Evolutionary conservation across 2,797 vertebrate species (phyloP), one percentile per base, ranked within the genome.

Genomic region (Lycodopsis pacificus): DNA sequence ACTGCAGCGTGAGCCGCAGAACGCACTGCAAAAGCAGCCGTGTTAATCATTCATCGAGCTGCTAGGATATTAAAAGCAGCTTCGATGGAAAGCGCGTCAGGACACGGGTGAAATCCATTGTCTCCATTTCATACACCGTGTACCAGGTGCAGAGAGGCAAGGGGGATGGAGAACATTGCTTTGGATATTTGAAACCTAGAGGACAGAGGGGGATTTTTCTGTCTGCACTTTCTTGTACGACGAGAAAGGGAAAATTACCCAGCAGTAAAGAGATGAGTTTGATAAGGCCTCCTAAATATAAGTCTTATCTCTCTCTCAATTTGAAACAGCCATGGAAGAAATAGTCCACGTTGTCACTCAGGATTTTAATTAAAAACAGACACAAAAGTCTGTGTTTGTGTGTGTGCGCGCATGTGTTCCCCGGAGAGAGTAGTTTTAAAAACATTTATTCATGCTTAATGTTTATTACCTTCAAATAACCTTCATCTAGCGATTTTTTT

Each of bases 331-430:
- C 87, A 80, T 53, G 64, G 92, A 87, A 90, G 79, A 94, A 94
- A 93, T 89, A 87, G 91, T 86, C 85, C 84, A 90, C 49, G 80
- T 86, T 93, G 91, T 94, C 93, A 92, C 84, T 92, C 89, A 93
- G 77, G 88, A 82, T 87, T 93, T 91, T 94, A 95, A 95, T 95
- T 95, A 95, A 94, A 92, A 92, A 86, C 75, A 81, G 71, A 59
- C 42, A 76, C 42, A 79, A 80, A 57, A 40, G 30, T 17, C 38
- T 74, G 63, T 46, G 65, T 74, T 27, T 42, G 36, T 53, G 40
- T 44, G 30, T 51, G 42, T 48, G 57, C 34, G 65, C 30, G 46
- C 14, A 20, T 40, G 42, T 73, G 63, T 65, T 87, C 81, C 80
- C 87, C 72, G 79, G 84, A 88, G 80, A 81, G 57, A 73, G 53